Percentiles rank a stretch among this genome's conserved stretches.
These are phyloP conservation scores for Melanargia galathea DNA, from an alignment of 2,888 invertebrate genomes.

Conservation along the genomic window DNA sequence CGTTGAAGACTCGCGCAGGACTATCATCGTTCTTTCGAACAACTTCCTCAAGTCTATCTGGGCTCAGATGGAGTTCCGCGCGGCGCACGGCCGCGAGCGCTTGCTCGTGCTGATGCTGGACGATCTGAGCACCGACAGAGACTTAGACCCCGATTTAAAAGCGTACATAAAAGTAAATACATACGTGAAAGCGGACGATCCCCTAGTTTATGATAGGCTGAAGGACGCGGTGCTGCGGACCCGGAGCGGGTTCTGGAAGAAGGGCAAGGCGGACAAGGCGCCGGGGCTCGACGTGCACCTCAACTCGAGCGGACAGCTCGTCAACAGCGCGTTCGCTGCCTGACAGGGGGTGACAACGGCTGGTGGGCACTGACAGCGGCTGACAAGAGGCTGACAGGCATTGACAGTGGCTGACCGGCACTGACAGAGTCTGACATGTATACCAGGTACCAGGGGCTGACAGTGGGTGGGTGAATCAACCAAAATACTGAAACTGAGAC, in stretches of 20 bases:
- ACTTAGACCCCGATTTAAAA: slow-evolving; percentile 71
- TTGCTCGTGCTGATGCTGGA: slow-evolving; percentile 88
- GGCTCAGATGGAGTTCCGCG: slow-evolving; percentile 33
- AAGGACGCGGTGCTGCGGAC: slow-evolving; percentile 84
- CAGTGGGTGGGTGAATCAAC: no score
- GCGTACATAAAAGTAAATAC: slow-evolving; percentile 88
- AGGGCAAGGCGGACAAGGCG: neutral
- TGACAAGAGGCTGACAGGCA: no score
- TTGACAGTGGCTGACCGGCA: no score
- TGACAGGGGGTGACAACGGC: neutral
- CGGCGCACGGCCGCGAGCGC: slow-evolving; percentile 80
- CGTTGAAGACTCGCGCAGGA: slow-evolving; percentile 85
- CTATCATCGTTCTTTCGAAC: slow-evolving; percentile 53
- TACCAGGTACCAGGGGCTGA: no score
- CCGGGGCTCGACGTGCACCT: slow-evolving; percentile 29
- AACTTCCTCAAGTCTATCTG: slow-evolving; percentile 30
- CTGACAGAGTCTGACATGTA: no score
- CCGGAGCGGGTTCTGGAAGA: neutral
- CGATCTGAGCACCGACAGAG: slow-evolving; percentile 76
- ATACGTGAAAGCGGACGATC: slow-evolving; percentile 90
- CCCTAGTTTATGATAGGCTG: slow-evolving; percentile 90
- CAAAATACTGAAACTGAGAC: no score
- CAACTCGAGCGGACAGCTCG: slow-evolving; percentile 20
- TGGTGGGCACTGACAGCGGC: no score
- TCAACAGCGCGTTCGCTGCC: slow-evolving; percentile 16